These are phyloP conservation scores for Lumbricus terrestris DNA, from an alignment of 2,888 invertebrate genomes.

Conservation along the genomic window DNA sequence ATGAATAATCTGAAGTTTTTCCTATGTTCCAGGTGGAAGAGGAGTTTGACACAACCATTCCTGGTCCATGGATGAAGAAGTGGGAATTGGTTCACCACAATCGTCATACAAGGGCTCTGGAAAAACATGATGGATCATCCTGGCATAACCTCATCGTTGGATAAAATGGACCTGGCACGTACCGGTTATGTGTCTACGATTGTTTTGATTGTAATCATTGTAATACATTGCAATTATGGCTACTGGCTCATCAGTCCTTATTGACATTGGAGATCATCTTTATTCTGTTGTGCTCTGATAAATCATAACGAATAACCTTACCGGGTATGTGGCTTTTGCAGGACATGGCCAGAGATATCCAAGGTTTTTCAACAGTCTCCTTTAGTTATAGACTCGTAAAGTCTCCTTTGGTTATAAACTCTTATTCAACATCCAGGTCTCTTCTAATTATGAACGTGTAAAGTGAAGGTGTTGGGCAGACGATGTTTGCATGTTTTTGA, in stretches of 20 bases:
- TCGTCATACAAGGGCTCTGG: slow-evolving; percentile 42
- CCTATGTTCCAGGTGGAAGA: not conserved
- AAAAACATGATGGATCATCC: not conserved
- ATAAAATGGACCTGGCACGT: not conserved
- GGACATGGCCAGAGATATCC: not conserved
- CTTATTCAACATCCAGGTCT: too few species aligned
- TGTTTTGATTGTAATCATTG: not conserved
- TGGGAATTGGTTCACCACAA: slow-evolving; percentile 51
- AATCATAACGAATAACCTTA: not conserved
- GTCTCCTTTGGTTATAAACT: too few species aligned
- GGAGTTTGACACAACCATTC: slow-evolving; percentile 48
- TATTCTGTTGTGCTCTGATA: not conserved
- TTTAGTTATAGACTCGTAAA: too few species aligned
- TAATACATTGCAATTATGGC: not conserved
- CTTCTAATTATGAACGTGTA: not conserved
- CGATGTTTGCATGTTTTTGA: not conserved
- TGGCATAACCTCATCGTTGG: not conserved
- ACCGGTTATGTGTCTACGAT: not conserved
- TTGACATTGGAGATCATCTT: not conserved
- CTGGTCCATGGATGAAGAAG: slow-evolving; percentile 54
- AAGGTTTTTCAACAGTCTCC: not conserved
- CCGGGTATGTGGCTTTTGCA: too few species aligned
- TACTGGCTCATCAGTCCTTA: not conserved
- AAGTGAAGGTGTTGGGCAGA: not conserved
- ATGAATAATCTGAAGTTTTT: not conserved